A percentile compares a stretch with the other conserved stretches of the same genome.
phyloP scores from a whole-genome alignment of 2,888 invertebrate genomes.

The Metallyticus violacea region DNA sequence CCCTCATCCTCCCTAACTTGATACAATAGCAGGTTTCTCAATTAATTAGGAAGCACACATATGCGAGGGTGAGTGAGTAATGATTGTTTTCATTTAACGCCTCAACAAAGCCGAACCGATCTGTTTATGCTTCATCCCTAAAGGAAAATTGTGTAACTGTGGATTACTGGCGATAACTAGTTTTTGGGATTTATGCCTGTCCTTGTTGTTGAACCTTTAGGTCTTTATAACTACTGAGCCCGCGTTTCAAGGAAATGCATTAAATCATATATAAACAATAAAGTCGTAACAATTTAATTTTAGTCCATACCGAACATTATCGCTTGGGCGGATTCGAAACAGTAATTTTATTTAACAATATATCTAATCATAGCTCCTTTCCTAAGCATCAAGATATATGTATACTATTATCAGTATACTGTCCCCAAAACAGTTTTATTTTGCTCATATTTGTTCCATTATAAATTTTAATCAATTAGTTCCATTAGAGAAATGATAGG shows the following conservation, averaged over 20 bases:
- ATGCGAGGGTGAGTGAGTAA: neutral
- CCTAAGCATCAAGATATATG: no score
- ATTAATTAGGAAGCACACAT: constrained; percentile 2
- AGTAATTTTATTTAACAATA: no score
- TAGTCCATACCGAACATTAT: no score
- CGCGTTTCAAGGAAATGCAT: neutral
- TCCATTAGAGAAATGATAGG: no score
- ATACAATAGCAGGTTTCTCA: neutral
- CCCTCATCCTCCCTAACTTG: neutral
- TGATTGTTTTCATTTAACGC: neutral
- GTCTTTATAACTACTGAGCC: neutral
- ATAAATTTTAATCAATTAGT: no score
- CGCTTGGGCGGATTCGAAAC: no score
- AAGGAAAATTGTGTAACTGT: neutral
- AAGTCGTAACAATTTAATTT: neutral
- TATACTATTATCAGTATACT: no score
- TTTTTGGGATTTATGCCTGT: no score
- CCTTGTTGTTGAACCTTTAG: no score
- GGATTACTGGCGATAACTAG: neutral
- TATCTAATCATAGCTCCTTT: no score
- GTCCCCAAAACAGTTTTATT: no score
- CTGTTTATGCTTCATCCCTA: neutral
- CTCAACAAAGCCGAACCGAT: neutral
- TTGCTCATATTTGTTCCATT: no score
- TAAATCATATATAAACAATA: neutral